Evolutionary conservation across 2,888 invertebrate species (phyloP), one percentile per base, ranked within the genome.

Genomic region (Hirtodrosophila confusa): DNA sequence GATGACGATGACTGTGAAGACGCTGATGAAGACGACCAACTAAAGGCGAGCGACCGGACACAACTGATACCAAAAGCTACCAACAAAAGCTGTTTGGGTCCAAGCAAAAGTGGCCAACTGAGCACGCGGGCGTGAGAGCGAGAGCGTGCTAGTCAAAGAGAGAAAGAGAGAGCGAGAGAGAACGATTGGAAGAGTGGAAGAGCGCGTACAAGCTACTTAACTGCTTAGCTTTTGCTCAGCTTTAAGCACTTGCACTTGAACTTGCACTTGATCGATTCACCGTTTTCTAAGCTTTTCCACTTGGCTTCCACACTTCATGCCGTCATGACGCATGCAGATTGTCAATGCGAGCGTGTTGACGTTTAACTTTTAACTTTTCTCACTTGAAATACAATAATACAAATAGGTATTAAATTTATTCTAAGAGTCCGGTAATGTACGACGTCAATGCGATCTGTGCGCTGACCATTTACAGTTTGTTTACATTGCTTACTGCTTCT

Each of bases 61-160:
- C 68, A 55, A 76, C 79, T 76, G 72, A 56, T 29, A 17, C 51
- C 27, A 62, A 67, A 62, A 67, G 51, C 63, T 24, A 61, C 51
- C 55, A 53, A 61, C 49, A 65, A 73, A 69, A 66, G 78, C 57
- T 48, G 57, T 31, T 31, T 31, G 9, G 8, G 9, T 39, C 35
- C 41, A 54, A 57, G 55, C 64, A 63, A 77, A 68, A 67, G 56
- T 63, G 47, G 33, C 3, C 31, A 31, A 31, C 3, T 31, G 17
- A 9, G 31, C 31, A 31, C 36, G 45, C 47, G 41, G 12, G 9
- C 10, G 33, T 23, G 53, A 54, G 41, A 27, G 9, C 10, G 33
- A 23, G 40, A 37, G 31, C 17, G 11, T 23, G 7, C 12, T 9
- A 51, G 12, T 17, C 17, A n/a, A n/a, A n/a, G n/a, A n/a, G 17